Conservation (phyloP, 2,113 vertebrate species). For the Hyla sarda region DNA sequence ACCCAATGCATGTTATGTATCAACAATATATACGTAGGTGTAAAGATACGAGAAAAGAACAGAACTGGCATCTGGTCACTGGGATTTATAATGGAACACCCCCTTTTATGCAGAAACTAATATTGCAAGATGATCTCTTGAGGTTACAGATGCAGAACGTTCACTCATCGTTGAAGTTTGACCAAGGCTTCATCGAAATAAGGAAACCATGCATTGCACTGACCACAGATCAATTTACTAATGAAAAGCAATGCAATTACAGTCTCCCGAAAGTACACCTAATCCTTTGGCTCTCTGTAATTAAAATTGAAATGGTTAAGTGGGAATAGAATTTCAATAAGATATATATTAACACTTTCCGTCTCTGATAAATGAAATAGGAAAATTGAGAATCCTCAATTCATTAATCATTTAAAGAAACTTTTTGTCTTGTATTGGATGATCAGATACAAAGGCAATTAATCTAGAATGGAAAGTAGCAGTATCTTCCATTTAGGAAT, state of each 20-base stretch:
- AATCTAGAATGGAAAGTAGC: slow-evolving; percentile 40
- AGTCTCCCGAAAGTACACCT: slow-evolving; percentile 17
- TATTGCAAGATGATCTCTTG: slow-evolving; percentile 22
- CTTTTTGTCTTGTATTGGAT: slow-evolving; percentile 35
- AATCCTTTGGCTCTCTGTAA: slow-evolving; percentile 33
- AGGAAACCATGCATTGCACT: slow-evolving; percentile 25
- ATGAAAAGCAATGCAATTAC: slow-evolving; percentile 45
- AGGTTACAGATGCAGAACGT: slow-evolving; percentile 37
- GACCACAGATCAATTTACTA: slow-evolving; percentile 51
- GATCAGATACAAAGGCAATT: slow-evolving; percentile 12
- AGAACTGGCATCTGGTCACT: neutral
- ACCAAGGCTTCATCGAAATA: slow-evolving; percentile 24
- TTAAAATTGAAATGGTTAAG: slow-evolving; percentile 48
- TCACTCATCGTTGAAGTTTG: slow-evolving; percentile 43
- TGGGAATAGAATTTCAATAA: slow-evolving; percentile 43
- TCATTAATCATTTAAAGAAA: slow-evolving; percentile 45
- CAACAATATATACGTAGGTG: neutral
- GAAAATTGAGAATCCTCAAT: slow-evolving; percentile 41
- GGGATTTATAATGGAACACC: neutral
- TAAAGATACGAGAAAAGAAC: neutral
- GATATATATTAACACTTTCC: slow-evolving; percentile 45
- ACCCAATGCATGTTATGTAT: neutral
- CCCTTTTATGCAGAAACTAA: slow-evolving; percentile 38
- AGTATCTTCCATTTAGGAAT: neutral
- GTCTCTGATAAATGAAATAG: slow-evolving; percentile 38